Evolutionary conservation across 2,797 vertebrate genomes (phyloP), one percentile per base, ranked within the genome.

Genomic region (Lateolabrax maculatus): DNA sequence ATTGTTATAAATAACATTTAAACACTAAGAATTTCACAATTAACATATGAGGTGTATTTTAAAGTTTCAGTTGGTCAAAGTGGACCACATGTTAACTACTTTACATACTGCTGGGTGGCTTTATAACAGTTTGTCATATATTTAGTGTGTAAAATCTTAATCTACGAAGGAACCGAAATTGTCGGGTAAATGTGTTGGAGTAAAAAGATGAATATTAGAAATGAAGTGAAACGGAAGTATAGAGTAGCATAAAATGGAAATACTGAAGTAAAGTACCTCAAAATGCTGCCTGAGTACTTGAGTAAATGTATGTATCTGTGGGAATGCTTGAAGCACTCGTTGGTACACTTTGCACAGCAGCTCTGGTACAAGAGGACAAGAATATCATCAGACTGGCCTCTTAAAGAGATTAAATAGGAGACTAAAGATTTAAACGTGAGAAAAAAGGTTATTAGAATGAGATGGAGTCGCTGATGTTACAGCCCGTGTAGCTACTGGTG

Each of bases 401-500:
- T 64, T 23, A 31, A 56, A 67, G 31, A 34, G 8, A 62, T n/a
- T 41, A 53, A 75, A 71, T 7, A 21, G 2, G 41, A 19, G 27
- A 36, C 37, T 62, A 13, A 65, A 51, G 49, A 67, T 58, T 67
- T 55, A 68, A 80, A 70, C 31, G 5, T 61, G 65, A 79, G 55
- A 12, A 46, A 61, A 53, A 64, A n/a, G 34, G 46, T 79, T 55
- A 31, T 62, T 60, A 11, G 46, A 53, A 65, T 12, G 68, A 71
- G 73, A 63, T 39, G 63, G n/a, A 43, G 31, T 63, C 8, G 1
- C 53, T 71, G 85, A 71, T 80, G 58, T 68, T 60, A 18, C 71
- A 71, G 67, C 80, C 85, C 64, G 86, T 85, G 87, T 72, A 87
- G 85, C 31, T 76, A 92, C 56, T 71, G 84, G 84, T 91, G 88